These are phyloP conservation scores for Ptychodera flava DNA, from an alignment of 35 echinoderm and acorn worm species.

Conservation along the genomic window DNA sequence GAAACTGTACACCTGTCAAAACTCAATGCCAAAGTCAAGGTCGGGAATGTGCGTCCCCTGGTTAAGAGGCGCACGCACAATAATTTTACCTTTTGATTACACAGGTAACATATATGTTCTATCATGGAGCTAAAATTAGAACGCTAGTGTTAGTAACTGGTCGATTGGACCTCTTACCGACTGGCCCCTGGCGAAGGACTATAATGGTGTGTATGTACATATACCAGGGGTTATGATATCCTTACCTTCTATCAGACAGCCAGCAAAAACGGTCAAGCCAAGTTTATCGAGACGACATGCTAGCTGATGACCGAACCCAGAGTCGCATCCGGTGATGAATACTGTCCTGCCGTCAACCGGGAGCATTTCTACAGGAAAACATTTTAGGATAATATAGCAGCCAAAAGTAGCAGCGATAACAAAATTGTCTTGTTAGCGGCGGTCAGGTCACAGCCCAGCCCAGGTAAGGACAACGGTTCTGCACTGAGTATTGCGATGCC, in stretches of 20 bases:
- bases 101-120: not conserved
- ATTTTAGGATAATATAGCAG: slow-evolving; percentile 15
- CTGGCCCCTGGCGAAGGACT: not conserved
- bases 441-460: too few relatives aligned
- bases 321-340: slow-evolving; percentile 8
- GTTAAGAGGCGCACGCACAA: too few relatives aligned
- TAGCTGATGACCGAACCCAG: slow-evolving; percentile 8
- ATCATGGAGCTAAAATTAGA: not conserved
- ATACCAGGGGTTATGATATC: not conserved
- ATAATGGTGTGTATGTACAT: not conserved
- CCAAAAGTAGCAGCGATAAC: not conserved
- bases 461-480: too few relatives aligned
- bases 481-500: too few relatives aligned
- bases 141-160: too few relatives aligned
- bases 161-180: too few relatives aligned
- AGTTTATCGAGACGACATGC: not conserved
- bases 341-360: not conserved
- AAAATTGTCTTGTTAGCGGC: too few relatives aligned
- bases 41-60: too few relatives aligned
- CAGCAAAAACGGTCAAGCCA: slow-evolving; percentile 5
- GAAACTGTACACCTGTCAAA: too few relatives aligned
- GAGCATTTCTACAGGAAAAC: not conserved
- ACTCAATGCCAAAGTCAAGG: too few relatives aligned
- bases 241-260: slow-evolving; percentile 21
- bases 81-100: not conserved